Conservation (phyloP, 2,113 vertebrate species). For the Indicator maculatus region DNA sequence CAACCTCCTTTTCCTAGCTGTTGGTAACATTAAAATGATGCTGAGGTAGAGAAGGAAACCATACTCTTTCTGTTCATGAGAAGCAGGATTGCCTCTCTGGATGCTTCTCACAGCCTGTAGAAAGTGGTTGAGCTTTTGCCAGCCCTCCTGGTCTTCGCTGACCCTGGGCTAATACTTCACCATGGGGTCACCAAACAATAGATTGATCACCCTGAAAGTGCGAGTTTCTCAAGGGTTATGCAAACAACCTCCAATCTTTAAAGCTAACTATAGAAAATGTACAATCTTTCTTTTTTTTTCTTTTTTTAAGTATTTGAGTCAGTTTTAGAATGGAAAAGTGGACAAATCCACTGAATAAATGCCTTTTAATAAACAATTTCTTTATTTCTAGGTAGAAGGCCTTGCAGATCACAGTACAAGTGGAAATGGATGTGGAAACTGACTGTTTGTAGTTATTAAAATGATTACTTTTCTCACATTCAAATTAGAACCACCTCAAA, state of each 20-base stretch:
- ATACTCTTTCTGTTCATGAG: background rate
- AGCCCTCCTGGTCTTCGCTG: background rate
- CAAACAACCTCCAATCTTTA: slow-evolving; percentile 35
- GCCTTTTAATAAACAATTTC: background rate
- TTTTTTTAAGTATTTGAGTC: background rate
- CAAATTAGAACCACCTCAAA: background rate
- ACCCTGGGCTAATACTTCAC: background rate
- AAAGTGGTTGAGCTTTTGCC: background rate
- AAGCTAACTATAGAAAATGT: background rate
- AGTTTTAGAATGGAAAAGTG: background rate
- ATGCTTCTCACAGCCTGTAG: background rate
- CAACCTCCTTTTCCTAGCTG: background rate
- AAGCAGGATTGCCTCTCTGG: background rate
- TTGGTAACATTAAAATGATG: background rate
- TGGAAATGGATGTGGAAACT: background rate
- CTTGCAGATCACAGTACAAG: background rate
- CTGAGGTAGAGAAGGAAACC: background rate
- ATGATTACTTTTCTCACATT: background rate
- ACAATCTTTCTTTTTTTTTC: background rate
- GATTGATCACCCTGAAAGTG: slow-evolving; percentile 51
- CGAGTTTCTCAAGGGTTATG: slow-evolving; percentile 26
- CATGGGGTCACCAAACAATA: background rate
- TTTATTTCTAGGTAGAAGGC: background rate
- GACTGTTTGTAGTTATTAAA: background rate
- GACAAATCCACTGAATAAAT: background rate